phyloP scores from a whole-genome alignment of 2,888 invertebrate genomes.

The Drosophila pseudotalamancana region DNA sequence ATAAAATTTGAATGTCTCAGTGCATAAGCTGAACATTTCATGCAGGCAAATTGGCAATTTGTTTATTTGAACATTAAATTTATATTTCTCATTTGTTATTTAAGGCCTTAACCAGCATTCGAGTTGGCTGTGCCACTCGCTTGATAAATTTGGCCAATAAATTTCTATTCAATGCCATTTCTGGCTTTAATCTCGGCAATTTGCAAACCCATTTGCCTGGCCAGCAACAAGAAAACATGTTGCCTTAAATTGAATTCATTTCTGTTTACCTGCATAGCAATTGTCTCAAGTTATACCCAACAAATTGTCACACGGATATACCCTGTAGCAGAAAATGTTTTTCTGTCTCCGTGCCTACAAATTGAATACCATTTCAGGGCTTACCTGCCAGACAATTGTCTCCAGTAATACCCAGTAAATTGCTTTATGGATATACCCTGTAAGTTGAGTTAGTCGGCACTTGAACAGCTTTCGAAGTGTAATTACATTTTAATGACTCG shows the following conservation, averaged over 20 bases:
- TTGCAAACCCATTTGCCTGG: conserved; percentile 14
- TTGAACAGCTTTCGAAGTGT: conserved; percentile 14
- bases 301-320: conserved; percentile 20
- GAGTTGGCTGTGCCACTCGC: background rate
- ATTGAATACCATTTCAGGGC: conserved; percentile 23
- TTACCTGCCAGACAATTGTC: conserved; percentile 1
- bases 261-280: too few relatives aligned
- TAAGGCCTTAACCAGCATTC: background rate
- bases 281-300: too few relatives aligned
- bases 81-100: conserved; percentile 1
- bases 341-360: too few relatives aligned
- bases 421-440: background rate
- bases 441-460: conserved; percentile 30
- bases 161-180: conserved; percentile 32
- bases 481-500: conserved; percentile 50
- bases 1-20: too few relatives aligned
- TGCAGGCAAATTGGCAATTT: background rate
- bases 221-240: background rate
- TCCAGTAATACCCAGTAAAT: background rate
- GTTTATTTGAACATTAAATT: background rate
- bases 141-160: conserved; percentile 41
- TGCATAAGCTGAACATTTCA: too few relatives aligned
- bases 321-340: too few relatives aligned
- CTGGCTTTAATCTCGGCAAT: conserved; percentile 15
- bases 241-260: too few relatives aligned